These are phyloP conservation scores for Frankliniella fusca DNA, from an alignment of 2,888 invertebrate genomes.

Conservation along the genomic window DNA sequence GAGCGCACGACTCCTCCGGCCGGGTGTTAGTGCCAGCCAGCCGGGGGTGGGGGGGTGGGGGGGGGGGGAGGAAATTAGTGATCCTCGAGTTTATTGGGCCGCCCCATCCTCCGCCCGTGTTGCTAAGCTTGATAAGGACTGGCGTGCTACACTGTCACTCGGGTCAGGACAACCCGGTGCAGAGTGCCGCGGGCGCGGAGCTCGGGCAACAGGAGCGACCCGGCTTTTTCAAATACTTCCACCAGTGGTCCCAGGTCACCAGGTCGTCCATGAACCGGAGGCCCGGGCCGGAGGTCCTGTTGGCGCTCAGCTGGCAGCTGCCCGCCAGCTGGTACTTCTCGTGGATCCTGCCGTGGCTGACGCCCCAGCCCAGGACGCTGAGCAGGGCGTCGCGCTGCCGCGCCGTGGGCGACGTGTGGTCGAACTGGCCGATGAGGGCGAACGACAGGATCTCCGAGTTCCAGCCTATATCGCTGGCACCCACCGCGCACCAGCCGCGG, in stretches of 20 bases:
- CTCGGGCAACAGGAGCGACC: too few relatives aligned
- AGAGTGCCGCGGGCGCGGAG: too few relatives aligned
- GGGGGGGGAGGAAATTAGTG: too few relatives aligned
- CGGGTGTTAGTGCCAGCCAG: too few relatives aligned
- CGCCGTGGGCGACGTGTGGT: slow-evolving; percentile 25
- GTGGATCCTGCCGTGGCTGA: neutral
- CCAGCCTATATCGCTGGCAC: slow-evolving; percentile 32
- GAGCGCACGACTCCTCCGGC: too few relatives aligned
- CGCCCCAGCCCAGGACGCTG: neutral
- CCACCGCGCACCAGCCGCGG: slow-evolving; percentile 56
- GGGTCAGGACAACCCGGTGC: too few relatives aligned
- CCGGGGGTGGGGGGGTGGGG: too few relatives aligned
- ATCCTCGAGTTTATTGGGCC: too few relatives aligned
- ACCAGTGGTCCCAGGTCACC: neutral
- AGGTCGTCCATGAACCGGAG: neutral
- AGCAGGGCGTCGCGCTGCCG: neutral
- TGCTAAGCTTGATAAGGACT: too few relatives aligned
- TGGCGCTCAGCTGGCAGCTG: neutral
- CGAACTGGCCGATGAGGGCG: slow-evolving; percentile 61
- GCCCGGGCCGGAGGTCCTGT: neutral
- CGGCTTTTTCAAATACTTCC: neutral
- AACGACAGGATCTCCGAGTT: slow-evolving; percentile 59
- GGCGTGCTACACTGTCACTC: too few relatives aligned
- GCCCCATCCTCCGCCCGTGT: too few relatives aligned
- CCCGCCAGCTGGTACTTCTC: neutral